These are phyloP conservation scores for Cephalophus harveyi DNA, from an alignment of 2,113 vertebrate species.

Conservation along the genomic window DNA sequence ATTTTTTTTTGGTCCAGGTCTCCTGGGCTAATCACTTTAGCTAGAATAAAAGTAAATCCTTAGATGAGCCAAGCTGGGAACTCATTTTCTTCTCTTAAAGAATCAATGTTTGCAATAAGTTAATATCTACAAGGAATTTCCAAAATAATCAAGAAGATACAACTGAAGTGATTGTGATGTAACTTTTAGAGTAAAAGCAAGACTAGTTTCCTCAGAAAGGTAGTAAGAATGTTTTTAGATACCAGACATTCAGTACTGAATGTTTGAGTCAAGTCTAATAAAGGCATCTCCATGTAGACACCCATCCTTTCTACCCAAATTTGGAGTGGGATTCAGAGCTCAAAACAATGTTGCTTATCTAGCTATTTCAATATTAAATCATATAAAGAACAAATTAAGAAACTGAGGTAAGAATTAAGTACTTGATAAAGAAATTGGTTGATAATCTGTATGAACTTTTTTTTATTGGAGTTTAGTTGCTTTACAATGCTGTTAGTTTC, in stretches of 20 bases:
- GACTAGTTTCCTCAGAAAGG: not conserved
- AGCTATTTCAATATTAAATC: not conserved
- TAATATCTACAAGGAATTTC: not conserved
- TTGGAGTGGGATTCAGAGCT: not conserved
- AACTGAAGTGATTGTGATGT: not conserved
- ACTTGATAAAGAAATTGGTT: not conserved
- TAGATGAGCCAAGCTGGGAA: not conserved
- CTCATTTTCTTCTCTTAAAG: not conserved
- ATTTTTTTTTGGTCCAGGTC: not conserved
- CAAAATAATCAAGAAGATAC: not conserved
- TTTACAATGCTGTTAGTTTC: not conserved
- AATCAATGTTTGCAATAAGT: not conserved
- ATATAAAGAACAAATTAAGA: not conserved
- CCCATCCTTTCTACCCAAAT: not conserved
- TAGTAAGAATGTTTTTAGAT: not conserved
- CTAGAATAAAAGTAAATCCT: constrained; percentile 22
- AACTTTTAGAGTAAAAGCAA: not conserved
- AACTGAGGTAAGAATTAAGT: not conserved
- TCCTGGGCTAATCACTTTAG: not conserved
- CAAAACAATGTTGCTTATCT: not conserved
- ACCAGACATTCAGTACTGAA: not conserved
- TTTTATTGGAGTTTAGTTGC: not conserved
- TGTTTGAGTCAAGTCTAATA: not conserved
- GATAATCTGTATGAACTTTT: not conserved
- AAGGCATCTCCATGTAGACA: not conserved